phyloP scores from a whole-genome alignment of 2,797 vertebrate species.

The Propithecus deckenii region DNA sequence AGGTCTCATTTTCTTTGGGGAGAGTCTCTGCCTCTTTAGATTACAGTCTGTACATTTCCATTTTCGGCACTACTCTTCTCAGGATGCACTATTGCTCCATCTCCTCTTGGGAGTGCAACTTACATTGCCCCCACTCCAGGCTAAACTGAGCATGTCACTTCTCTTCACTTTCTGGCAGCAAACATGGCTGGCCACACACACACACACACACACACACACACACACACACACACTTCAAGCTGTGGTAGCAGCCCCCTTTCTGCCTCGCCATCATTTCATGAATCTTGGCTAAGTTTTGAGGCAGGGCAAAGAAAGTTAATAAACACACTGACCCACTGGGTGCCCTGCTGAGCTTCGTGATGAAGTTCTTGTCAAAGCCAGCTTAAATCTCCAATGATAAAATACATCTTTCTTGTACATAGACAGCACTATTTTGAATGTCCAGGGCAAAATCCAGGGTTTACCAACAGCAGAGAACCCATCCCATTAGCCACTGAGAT shows the following conservation, averaged over 20 bases:
- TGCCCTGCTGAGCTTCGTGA: not conserved
- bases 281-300: slow-evolving; percentile 17
- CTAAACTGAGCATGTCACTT: not conserved
- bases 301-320: slow-evolving; percentile 2
- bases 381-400: slow-evolving; percentile 7
- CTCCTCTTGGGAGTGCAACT: not conserved
- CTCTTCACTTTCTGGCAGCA: not conserved
- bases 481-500: not conserved
- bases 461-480: not conserved
- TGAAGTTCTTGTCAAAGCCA: not conserved
- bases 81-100: not conserved
- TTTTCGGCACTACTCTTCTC: not conserved
- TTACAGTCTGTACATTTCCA: slow-evolving; percentile 17
- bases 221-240: not conserved
- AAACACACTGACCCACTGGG: not conserved
- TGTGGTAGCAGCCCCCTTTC: not conserved
- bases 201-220: not conserved
- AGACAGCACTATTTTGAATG: not conserved
- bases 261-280: not conserved
- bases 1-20: not conserved
- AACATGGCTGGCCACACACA: not conserved
- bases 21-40: slow-evolving; percentile 16
- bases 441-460: not conserved
- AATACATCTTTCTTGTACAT: not conserved
- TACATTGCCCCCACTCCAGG: not conserved